Base-by-base conservation (phyloP, 2,113 vertebrate species). In the Fregata magnificens region DNA sequence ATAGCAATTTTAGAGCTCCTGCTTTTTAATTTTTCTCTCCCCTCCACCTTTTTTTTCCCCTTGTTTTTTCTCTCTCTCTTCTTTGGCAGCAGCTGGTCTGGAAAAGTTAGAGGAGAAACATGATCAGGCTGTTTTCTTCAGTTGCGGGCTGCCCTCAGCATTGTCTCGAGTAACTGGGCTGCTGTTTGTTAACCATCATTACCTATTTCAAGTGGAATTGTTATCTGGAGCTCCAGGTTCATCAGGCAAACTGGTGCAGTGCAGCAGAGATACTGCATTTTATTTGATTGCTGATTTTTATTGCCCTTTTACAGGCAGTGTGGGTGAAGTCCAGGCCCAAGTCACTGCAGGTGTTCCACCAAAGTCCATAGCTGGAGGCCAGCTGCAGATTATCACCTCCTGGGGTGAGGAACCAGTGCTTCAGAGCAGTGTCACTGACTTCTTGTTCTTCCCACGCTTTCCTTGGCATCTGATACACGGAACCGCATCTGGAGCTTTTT, bases 181-280 rank as follows among this genome's bases (percentile, higher is more conserved):
- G 90, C 74, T 78, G 10, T 69, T 93, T 65, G 59, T 58, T 86
- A 65, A 70, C 71, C 87, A 66, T 32, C 88, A 61, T 53, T 55
- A 88, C 80, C 95, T 86, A 40, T 73, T 85, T 59, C 80, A 22
- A 91, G 88, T 66, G 76, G 71, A 86, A 82, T 79, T 70, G 32
- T 79, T 82, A 65, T 91, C 91, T 86, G 93, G 95, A 96, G 55
- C 40, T 88, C 91, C 81, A 88, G 91, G 76, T 88, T 69, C 93
- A 78, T 95, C 70, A 79, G 87, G 90, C 71, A 93, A 95, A 95
- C 70, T 65, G 93, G 93, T 88, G 32, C 49, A 65, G 80, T 42
- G 34, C 59, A 87, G 74, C 34, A 47, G 40, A 67, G 24, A 49
- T 4, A 7, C 10, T 53, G 42, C 2, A 73, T 63, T 88, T 90